phyloP scores from a whole-genome alignment of 1,140 invertebrate genomes.

The Lepidurus apus region DNA sequence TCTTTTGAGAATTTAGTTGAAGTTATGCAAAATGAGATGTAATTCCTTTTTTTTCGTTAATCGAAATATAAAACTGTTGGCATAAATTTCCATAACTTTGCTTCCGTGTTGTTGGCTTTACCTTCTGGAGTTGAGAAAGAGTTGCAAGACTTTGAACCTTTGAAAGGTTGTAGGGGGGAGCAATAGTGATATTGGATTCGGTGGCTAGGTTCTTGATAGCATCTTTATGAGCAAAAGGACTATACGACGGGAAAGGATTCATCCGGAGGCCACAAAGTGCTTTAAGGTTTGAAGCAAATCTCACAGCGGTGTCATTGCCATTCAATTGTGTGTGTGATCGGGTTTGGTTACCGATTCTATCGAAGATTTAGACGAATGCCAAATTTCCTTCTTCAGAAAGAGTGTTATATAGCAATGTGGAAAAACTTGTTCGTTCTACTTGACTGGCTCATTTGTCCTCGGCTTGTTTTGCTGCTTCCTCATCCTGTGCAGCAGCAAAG shows the following conservation, averaged over 20 bases:
- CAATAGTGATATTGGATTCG: neutral
- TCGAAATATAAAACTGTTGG: too few species aligned
- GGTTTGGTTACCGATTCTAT: slow-evolving; percentile 6
- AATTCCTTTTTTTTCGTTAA: too few species aligned
- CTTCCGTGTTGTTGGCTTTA: too few species aligned
- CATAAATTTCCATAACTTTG: too few species aligned
- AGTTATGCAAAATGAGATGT: too few species aligned
- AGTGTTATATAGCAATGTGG: neutral
- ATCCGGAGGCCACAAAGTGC: neutral
- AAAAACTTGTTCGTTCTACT: neutral
- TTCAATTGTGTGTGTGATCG: neutral
- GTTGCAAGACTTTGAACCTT: neutral
- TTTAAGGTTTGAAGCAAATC: slow-evolving; percentile 15
- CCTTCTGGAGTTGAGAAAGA: neutral
- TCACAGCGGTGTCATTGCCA: slow-evolving; percentile 13
- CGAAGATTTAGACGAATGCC: neutral
- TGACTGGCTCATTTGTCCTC: neutral
- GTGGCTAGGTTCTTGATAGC: neutral
- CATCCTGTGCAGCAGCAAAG: neutral
- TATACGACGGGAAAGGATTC: slow-evolving; percentile 6
- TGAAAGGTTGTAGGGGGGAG: neutral
- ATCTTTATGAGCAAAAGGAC: slow-evolving; percentile 5
- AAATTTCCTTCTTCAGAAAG: neutral
- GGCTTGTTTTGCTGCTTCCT: neutral
- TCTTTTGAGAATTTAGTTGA: too few species aligned